Base-by-base conservation (phyloP, 2,888 invertebrate genomes). In the Bruchidius siliquastri region DNA sequence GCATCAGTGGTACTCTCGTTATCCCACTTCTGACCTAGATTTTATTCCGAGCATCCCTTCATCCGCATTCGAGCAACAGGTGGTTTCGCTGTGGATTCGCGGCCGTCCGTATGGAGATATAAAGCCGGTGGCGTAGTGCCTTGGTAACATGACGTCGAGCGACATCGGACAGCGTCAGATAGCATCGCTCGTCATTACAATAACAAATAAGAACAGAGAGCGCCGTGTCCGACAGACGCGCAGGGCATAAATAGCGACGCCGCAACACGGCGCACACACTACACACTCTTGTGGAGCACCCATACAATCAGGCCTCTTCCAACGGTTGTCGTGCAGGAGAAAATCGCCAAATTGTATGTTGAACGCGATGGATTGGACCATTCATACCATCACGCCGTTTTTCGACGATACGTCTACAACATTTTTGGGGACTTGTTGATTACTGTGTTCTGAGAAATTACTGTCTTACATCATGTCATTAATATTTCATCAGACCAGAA, bases 151-250 rank as follows among this genome's bases (percentile, higher is more conserved):
- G 83, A 83, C 83, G 80, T 80, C 79, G 82, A 83, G 83, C 82
- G 84, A 84, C 84, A 84, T 80, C 82, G 82, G 82, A 83, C 84
- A 83, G 82, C 81, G 81, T 78, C 81, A 79, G 85, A 85, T 85
- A 84, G 79, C 83, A 86, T 86, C 86, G 82, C 81, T 83, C 84
- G 84, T 85, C 85, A 85, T 86, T 86, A 86, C 84, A 86, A 86
- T 86, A 86, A 85, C 86, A 85, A 86, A 86, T 86, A 86, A 85
- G 85, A 84, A 85, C 84, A 85, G 83, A 83, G 82, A 84, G 83
- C 80, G 79, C 82, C 80, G 82, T 84, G 83, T 85, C 82, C 81
- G 77, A 75, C 79, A 77, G 79, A 81, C 80, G 79, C 80, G 80
- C 77, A 83, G 82, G 77, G 82, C 83, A 85, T 85, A 84, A 85